phyloP scores from a whole-genome alignment of 2,888 invertebrate genomes.

The Trissolcus japonicus region DNA sequence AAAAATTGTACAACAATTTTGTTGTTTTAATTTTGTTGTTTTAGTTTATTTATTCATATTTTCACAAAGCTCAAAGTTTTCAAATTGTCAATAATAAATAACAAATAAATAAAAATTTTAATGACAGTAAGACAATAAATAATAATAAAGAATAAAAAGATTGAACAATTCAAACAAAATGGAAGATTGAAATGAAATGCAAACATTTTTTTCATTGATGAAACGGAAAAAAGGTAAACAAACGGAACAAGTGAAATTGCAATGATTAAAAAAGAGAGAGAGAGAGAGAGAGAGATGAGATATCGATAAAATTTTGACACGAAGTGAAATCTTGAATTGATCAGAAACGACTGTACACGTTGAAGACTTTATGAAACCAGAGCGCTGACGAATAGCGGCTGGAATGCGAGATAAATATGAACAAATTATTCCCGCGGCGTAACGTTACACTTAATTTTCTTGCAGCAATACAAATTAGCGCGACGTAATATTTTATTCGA shows the following conservation, averaged over 20 bases:
- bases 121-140: background rate
- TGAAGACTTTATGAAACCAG: constrained; percentile 56
- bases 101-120: too few relatives aligned
- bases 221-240: too few relatives aligned
- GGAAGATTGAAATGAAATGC: too few relatives aligned
- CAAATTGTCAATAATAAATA: too few relatives aligned
- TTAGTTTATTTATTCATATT: too few relatives aligned
- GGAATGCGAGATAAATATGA: constrained; percentile 67
- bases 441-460: constrained; percentile 38
- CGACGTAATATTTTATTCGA: constrained; percentile 12
- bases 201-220: too few relatives aligned
- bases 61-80: too few relatives aligned
- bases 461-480: constrained; percentile 33
- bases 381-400: constrained; percentile 66
- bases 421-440: constrained; percentile 40
- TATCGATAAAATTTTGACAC: background rate
- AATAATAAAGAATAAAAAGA: background rate
- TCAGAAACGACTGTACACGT: constrained; percentile 12
- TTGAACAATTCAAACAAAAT: background rate
- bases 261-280: too few relatives aligned
- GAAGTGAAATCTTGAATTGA: background rate
- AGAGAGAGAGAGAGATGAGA: too few relatives aligned
- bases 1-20: too few relatives aligned
- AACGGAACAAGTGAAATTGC: too few relatives aligned
- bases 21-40: too few relatives aligned